Base-by-base conservation (phyloP, 2,888 invertebrate genomes). In the Seira musarum region DNA sequence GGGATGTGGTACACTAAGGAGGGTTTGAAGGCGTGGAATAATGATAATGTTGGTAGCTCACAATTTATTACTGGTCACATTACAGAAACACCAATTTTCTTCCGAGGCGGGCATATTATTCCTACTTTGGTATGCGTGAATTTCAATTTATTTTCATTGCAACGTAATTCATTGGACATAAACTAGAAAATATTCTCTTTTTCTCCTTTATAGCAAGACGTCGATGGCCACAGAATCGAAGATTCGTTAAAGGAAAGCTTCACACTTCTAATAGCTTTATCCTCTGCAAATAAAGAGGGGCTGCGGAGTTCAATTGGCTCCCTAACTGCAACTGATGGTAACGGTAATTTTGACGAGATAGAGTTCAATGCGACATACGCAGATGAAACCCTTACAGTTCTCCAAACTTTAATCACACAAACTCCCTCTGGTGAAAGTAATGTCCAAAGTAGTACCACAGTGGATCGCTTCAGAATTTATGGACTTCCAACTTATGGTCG, bases 31-130 rank as follows among this genome's bases (percentile, higher is more conserved):
- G 85, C 83, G 22, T 82, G 70, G 68, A 53, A 67, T 21, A 64
- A 71, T 67, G 6, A 13, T 0, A 75, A 35, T 13, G 24, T 15
- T 21, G 88, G 88, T 35, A 87, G 90, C 0, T 89, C 89, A 1
- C 89, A 91, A 87, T 88, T 61, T 46, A 72, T 82, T n/a, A 61
- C 78, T 15, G 83, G 76, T 15, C 60, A 19, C 49, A 69, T 77
- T 13, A 70, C 61, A 0, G 92, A 92, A 85, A 90, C 92, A 84
- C 87, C 92, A 24, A 90, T 90, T 25, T 90, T 92, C 78, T 87
- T 93, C 25, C 89, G 90, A 17, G 92, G 91, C 75, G 93, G 93
- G 25, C 89, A 90, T 53, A 90, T 93, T 19, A 86, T 93, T 64
- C 89, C 91, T 19, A 88, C 91, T 83, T 91, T 91, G 86, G 87